A percentile compares a stretch with the other conserved stretches of the same genome.
These are phyloP conservation scores for Salvator merianae DNA, from an alignment of 2,113 vertebrate species.

Conservation along the genomic window DNA sequence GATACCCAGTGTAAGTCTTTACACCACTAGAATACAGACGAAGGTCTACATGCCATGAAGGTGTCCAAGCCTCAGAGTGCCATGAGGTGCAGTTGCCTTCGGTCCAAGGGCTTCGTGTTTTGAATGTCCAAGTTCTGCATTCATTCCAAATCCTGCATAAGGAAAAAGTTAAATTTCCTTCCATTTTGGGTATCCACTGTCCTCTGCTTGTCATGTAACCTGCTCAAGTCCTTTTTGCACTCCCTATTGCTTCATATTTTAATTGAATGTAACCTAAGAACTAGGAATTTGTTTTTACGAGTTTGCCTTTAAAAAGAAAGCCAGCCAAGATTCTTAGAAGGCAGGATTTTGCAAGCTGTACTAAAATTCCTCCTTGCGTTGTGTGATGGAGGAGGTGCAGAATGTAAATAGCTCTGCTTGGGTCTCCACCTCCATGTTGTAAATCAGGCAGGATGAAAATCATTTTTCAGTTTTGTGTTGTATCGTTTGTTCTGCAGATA, in stretches of 20 bases:
- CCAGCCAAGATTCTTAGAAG: not conserved
- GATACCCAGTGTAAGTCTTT: too few relatives aligned
- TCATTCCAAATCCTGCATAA: not conserved
- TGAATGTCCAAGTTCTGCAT: too few relatives aligned
- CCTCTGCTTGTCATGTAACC: not conserved
- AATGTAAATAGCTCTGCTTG: not conserved
- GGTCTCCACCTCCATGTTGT: not conserved
- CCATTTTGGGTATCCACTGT: not conserved
- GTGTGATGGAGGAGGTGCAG: not conserved
- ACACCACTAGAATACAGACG: too few relatives aligned
- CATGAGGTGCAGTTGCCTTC: too few relatives aligned
- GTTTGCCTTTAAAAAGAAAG: not conserved
- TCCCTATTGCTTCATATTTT: constrained; percentile 17
- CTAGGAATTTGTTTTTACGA: not conserved
- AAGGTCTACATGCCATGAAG: too few relatives aligned
- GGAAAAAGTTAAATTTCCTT: not conserved
- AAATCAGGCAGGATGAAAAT: not conserved
- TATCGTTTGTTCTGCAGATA: constrained; percentile 32
- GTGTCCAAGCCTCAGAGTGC: too few relatives aligned
- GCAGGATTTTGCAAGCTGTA: not conserved
- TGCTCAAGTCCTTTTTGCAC: not conserved
- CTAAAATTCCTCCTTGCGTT: not conserved
- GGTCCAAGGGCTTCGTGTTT: too few relatives aligned
- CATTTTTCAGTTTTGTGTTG: constrained; percentile 44
- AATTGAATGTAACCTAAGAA: not conserved